Conservation (phyloP, 2,113 vertebrate genomes). For the Ramphastos sulfuratus region DNA sequence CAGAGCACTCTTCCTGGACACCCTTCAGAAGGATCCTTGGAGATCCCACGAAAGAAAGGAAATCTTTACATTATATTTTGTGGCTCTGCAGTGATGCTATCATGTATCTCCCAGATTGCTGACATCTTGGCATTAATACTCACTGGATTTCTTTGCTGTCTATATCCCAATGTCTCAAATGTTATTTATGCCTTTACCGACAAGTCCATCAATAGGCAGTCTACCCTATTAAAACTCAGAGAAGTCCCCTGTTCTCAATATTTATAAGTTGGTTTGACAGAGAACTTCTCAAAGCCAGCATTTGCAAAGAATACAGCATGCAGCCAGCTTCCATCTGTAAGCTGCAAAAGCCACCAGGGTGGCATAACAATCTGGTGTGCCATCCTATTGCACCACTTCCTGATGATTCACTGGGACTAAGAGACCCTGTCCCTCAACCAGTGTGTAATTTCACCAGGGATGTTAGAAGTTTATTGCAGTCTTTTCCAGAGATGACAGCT, state of each 20-base stretch:
- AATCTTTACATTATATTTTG: slow-evolving; percentile 4
- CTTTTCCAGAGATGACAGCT: background rate
- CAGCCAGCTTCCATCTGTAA: background rate
- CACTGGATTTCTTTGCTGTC: background rate
- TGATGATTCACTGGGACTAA: background rate
- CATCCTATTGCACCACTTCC: background rate
- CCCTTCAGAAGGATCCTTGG: background rate
- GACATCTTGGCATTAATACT: slow-evolving; percentile 19
- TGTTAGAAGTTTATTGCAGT: background rate
- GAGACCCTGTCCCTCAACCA: background rate
- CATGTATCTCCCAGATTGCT: background rate
- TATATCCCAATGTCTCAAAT: background rate
- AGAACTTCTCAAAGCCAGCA: background rate
- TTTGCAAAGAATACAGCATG: background rate
- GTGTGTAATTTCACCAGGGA: background rate
- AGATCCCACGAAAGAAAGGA: background rate
- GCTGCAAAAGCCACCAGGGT: background rate
- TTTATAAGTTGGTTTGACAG: background rate
- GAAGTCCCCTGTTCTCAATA: background rate
- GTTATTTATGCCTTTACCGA: background rate
- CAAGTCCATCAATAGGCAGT: background rate
- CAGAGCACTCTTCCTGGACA: background rate
- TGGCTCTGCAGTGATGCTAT: background rate
- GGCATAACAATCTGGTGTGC: background rate
- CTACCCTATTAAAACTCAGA: background rate